phyloP scores from a whole-genome alignment of 2,113 vertebrate genomes.

The Pseudorectes ferrugineus region DNA sequence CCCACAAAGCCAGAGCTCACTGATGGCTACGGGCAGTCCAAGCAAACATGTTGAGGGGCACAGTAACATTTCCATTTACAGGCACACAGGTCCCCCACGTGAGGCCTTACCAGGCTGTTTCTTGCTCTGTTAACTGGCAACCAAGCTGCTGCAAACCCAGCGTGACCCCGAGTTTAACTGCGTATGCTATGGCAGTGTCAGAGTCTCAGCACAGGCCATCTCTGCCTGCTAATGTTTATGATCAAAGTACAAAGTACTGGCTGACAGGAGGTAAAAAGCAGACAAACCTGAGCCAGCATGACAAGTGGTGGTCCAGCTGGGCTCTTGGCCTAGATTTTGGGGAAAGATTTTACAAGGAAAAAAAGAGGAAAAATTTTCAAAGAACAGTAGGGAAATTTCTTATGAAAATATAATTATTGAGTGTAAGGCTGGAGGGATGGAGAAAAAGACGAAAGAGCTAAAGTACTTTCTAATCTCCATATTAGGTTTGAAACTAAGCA shows the following conservation, averaged over 20 bases:
- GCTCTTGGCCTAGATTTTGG: not conserved
- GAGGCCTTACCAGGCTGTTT: not conserved
- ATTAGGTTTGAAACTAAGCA: not conserved
- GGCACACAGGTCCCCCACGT: accelerated
- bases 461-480: not conserved
- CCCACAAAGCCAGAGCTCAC: not conserved
- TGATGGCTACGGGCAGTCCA: not conserved
- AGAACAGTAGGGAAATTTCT: not conserved
- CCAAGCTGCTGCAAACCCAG: not conserved
- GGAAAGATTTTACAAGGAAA: not conserved
- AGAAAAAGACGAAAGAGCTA: not conserved
- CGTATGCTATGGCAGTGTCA: not conserved
- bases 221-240: not conserved
- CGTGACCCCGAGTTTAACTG: not conserved
- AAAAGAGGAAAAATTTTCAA: not conserved
- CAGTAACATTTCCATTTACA: not conserved
- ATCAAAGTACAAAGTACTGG: not conserved
- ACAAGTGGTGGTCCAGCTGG: not conserved
- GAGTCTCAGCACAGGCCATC: not conserved
- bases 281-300: not conserved
- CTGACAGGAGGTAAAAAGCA: not conserved
- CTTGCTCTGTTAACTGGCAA: not conserved
- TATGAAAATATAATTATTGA: not conserved
- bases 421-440: not conserved
- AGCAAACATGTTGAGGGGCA: not conserved